Conservation (phyloP, 1,140 invertebrate genomes). For the Cydia splendana region DNA sequence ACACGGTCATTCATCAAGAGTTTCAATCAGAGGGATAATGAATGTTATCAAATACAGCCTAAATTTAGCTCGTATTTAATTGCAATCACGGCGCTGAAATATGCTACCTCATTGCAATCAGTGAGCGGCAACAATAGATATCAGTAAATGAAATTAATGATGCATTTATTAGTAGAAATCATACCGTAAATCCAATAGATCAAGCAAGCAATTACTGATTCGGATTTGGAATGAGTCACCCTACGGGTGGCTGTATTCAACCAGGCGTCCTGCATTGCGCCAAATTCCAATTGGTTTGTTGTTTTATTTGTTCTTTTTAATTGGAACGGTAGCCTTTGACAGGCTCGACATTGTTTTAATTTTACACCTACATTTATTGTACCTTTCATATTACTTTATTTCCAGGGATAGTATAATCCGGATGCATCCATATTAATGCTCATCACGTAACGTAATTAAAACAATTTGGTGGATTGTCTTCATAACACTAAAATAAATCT, state of each 20-base stretch:
- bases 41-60: neutral
- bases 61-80: constrained; percentile 16
- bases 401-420: neutral
- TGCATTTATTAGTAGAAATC: constrained; percentile 6
- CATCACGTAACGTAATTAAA: neutral
- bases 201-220: constrained; percentile 63
- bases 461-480: constrained; percentile 28
- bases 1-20: neutral
- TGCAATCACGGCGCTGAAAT: neutral
- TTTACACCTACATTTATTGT: neutral
- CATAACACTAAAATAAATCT: constrained; percentile 14
- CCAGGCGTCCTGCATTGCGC: constrained; percentile 73
- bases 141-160: neutral
- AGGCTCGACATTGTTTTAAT: constrained; percentile 13
- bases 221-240: constrained; percentile 61
- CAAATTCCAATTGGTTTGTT: constrained; percentile 63
- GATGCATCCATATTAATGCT: neutral
- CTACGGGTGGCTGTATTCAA: constrained; percentile 58
- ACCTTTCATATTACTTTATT: neutral
- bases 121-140: constrained; percentile 5
- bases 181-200: constrained; percentile 35
- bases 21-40: constrained; percentile 5
- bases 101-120: neutral
- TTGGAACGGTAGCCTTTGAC: constrained; percentile 51
- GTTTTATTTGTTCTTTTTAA: constrained; percentile 63